Base-by-base conservation (phyloP, 2,797 vertebrate species). In the Esox masquinongy region DNA sequence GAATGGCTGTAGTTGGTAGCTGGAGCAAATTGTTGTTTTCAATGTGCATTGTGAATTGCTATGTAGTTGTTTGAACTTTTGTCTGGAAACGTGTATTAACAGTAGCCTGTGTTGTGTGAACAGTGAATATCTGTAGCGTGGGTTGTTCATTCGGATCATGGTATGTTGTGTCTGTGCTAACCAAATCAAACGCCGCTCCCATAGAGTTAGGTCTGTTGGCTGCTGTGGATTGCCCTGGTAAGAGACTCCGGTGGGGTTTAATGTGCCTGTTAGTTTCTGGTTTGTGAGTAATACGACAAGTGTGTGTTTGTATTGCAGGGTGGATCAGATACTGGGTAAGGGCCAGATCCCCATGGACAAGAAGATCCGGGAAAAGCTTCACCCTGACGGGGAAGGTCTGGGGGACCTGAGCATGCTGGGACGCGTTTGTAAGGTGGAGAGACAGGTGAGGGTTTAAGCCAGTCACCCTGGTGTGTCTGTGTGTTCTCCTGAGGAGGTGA, bases 251-350 rank as follows among this genome's bases (percentile, higher is more conserved):
- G 1, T 4, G 19, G 49, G 61, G 22, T 39, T 83, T 51, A 24
- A 29, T 68, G 78, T 75, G 59, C 1, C 66, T 43, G 53, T 69
- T 75, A 12, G 64, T 15, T 7, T 17, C 4, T 24, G 19, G 31
- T 39, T n/a, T 66, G 63, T 17, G 50, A 34, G n/a, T 72, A 56
- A 67, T 59, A 31, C 47, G 3, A 31, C 4, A 50, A 75, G 84
- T 80, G 77, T n/a, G 82, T 77, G 78, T 90, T 80, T 90, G 78
- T 85, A 79, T 78, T 43, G 70, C 88, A 99, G 98, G 0, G 97
- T 99, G 89, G 98, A 99, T 88, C 98, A 99, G 88, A 99, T 99
- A 90, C 95, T 99, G 88, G 98, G 98, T 78, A 97, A 97, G 90
- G 98, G 97, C 51, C 97, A 99, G 91, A 94, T 98, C 83, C 92